phyloP scores from a whole-genome alignment of 2,797 vertebrate genomes.

The Gymnoscopelus braueri region DNA sequence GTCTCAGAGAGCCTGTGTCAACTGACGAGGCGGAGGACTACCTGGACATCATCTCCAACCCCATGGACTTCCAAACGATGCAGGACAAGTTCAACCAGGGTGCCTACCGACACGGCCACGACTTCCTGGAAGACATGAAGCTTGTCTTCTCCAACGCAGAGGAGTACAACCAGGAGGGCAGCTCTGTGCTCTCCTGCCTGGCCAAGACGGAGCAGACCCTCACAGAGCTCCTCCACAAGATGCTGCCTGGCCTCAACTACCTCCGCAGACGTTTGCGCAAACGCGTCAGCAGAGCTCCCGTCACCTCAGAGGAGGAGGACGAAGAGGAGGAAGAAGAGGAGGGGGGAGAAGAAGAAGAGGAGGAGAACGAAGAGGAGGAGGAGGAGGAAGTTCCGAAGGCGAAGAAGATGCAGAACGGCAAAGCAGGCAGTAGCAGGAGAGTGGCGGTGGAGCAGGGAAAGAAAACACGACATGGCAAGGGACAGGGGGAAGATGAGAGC shows the following conservation, averaged over 20 bases:
- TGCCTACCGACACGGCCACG: constrained; percentile 87
- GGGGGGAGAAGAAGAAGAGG: constrained; percentile 60
- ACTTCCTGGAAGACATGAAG: constrained; percentile 93
- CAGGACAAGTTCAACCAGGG: constrained; percentile 89
- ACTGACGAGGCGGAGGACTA: constrained; percentile 93
- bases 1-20: constrained; percentile 92
- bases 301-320: constrained; percentile 59
- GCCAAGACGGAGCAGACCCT: constrained; percentile 93
- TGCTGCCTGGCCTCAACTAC: constrained; percentile 90
- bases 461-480: constrained; percentile 33
- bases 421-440: constrained; percentile 59
- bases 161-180: constrained; percentile 92
- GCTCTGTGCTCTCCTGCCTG: constrained; percentile 89
- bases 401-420: constrained; percentile 72
- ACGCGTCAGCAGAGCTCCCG: constrained; percentile 58
- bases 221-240: constrained; percentile 90
- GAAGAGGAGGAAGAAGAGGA: constrained; percentile 31
- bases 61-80: constrained; percentile 98
- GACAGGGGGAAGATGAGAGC: constrained; percentile 42
- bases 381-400: constrained; percentile 65
- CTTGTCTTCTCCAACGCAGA: constrained; percentile 95
- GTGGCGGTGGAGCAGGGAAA: constrained; percentile 20
- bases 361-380: constrained; percentile 68
- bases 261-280: constrained; percentile 82
- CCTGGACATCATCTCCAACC: constrained; percentile 89